A percentile compares a stretch with the other conserved stretches of the same genome.
Evolutionary conservation across 2,797 vertebrate species (phyloP).

Genomic region (Pelobates cultripes): DNA sequence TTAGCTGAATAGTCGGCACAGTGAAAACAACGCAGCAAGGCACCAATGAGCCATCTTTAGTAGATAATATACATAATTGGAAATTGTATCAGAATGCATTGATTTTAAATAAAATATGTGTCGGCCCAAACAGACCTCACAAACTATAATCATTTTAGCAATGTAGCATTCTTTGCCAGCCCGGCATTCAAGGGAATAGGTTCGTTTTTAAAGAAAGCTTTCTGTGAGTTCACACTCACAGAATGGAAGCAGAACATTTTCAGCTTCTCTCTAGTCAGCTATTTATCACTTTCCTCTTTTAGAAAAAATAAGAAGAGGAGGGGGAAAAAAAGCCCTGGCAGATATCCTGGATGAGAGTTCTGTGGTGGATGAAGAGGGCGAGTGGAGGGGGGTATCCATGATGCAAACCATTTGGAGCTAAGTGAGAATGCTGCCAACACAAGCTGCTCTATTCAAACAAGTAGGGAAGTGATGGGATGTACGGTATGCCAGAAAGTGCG

Average conservation of each 20-base stretch:
- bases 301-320: conserved; percentile 43
- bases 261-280: conserved; percentile 81
- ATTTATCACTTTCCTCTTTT: conserved; percentile 80
- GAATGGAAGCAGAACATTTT: conserved; percentile 64
- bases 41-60: not conserved
- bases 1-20: not conserved
- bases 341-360: conserved; percentile 78
- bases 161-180: conserved; percentile 18
- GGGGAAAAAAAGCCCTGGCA: conserved; percentile 71
- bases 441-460: conserved; percentile 99
- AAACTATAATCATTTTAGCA: conserved; percentile 29
- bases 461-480: conserved; percentile 99
- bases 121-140: conserved; percentile 12
- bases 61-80: not conserved
- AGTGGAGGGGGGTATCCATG: conserved; percentile 89
- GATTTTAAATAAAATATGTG: conserved; percentile 21
- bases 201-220: conserved; percentile 69
- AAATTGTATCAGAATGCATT: conserved; percentile 8
- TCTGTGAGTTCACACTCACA: conserved; percentile 71
- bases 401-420: conserved; percentile 99
- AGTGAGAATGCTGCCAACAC: conserved; percentile 94
- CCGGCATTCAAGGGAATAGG: conserved; percentile 46
- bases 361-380: conserved; percentile 69
- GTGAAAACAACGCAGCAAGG: not conserved
- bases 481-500: conserved; percentile 93